Evolutionary conservation across 2,797 vertebrate species (phyloP), one percentile per base, ranked within the genome.

Genomic region (Hypotaenidia philippensis): DNA sequence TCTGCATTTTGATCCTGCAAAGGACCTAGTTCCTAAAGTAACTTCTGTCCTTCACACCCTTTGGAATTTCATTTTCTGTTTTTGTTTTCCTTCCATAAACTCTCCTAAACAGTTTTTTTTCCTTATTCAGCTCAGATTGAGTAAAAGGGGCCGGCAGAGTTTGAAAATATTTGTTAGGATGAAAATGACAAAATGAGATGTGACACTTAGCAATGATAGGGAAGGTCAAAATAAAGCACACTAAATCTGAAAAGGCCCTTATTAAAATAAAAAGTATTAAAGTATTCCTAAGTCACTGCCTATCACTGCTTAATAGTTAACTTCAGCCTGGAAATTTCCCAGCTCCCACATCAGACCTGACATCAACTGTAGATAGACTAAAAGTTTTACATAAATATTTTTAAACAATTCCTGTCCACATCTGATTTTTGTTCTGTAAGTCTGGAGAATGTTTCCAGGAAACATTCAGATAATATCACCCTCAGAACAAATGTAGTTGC

Each of bases 171-270:
- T 70, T 75, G 23, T 66, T 57, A 47, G 44, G 68, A 72, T 13
- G 13, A 72, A 80, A 90, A 76, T 34, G n/a, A 80, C 55, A 83
- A 80, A 94, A 65, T 61, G 20, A 90, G 21, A 63, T 38, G 27
- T 76, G 50, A 87, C 29, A 50, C 10, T 61, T 77, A 38, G 9
- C n/a, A 85, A 40, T 34, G 3, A 45, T 69, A 91, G 64, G 12
- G 31, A 87, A 74, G 27, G 26, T 8, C 3, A 4, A 84, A 89
- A 81, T 41, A 63, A 60, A 23, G 6, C 13, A 16, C 52, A 34
- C 50, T 66, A 82, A 76, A 53, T 60, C 10, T 89, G 45, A 79
- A 96, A 85, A 55, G 6, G 3, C 10, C 18, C 16, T 74, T 53
- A 40, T 56, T 63, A 66, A 81, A 94, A 78, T 41, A 63, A 86